A percentile compares a stretch with the other conserved stretches of the same genome.
Conservation (phyloP, 2,888 invertebrate genomes). For the Pachymerium ferrugineum region DNA sequence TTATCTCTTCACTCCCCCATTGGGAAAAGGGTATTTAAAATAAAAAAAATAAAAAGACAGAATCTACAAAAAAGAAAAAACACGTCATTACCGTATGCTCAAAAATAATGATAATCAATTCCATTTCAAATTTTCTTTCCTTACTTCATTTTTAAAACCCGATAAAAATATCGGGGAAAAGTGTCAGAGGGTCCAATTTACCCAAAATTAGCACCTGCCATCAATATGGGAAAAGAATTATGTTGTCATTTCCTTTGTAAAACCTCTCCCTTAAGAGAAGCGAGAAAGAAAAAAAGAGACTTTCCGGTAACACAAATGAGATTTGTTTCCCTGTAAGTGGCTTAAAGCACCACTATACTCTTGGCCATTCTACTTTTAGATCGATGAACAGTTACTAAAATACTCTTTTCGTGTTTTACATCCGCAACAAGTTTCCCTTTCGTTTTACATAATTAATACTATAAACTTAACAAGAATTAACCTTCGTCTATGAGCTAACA, state of each 20-base stretch:
- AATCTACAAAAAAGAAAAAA: neutral
- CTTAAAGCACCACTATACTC: slow-evolving; percentile 13
- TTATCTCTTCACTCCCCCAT: neutral
- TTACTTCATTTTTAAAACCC: neutral
- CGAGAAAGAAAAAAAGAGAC: neutral
- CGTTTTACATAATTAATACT: neutral
- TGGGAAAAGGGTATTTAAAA: neutral
- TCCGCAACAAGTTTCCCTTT: neutral
- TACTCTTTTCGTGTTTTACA: neutral
- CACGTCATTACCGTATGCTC: slow-evolving; percentile 1
- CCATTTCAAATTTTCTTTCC: slow-evolving; percentile 4
- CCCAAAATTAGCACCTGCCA: neutral
- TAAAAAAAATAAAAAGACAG: no score
- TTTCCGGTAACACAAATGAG: slow-evolving; percentile 13
- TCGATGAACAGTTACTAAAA: neutral
- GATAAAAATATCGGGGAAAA: neutral
- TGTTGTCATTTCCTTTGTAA: slow-evolving; percentile 8
- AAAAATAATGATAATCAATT: neutral
- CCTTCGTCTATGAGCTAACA: neutral
- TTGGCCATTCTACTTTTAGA: slow-evolving; percentile 8
- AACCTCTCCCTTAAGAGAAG: neutral
- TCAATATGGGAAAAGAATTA: slow-evolving; percentile 9
- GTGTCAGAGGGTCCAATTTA: neutral
- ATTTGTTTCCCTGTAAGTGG: slow-evolving; percentile 9
- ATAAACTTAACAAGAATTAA: neutral